These are phyloP conservation scores for Propsilocerus akamusi DNA, from an alignment of 1,140 invertebrate species.

Conservation along the genomic window DNA sequence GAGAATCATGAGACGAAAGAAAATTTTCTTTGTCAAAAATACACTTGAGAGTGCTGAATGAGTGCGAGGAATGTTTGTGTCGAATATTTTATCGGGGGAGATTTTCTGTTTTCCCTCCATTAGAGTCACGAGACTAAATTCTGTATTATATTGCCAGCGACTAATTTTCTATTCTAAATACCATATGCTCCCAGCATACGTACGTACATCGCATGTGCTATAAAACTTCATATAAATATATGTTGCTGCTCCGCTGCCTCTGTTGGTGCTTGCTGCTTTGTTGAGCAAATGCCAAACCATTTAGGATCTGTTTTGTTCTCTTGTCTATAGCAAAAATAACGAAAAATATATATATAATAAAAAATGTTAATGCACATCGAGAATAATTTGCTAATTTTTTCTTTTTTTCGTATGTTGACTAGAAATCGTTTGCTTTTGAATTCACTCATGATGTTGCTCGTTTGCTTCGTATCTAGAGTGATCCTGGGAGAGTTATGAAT, in stretches of 20 bases:
- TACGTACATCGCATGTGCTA: no score
- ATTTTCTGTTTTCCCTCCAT: background rate
- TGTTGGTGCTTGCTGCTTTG: no score
- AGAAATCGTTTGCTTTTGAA: background rate
- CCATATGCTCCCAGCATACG: no score
- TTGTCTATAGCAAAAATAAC: no score
- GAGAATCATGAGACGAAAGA: background rate
- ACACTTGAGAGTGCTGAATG: no score
- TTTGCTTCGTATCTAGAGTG: background rate
- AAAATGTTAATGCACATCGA: slow-evolving; percentile 2
- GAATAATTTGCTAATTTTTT: background rate
- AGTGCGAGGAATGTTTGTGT: background rate
- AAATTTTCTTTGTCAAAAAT: background rate
- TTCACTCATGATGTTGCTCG: background rate
- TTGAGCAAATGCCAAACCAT: no score
- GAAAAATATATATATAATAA: no score
- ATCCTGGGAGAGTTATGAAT: background rate
- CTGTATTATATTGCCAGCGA: background rate
- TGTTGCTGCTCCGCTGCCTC: no score
- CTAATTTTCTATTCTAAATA: slow-evolving; percentile 1
- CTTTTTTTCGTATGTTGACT: background rate
- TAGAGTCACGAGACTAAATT: background rate
- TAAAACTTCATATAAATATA: no score
- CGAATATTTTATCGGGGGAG: background rate
- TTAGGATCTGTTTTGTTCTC: no score